Conservation (phyloP, 92 coral and sea anemone species). For the Micromussa lordhowensis region DNA sequence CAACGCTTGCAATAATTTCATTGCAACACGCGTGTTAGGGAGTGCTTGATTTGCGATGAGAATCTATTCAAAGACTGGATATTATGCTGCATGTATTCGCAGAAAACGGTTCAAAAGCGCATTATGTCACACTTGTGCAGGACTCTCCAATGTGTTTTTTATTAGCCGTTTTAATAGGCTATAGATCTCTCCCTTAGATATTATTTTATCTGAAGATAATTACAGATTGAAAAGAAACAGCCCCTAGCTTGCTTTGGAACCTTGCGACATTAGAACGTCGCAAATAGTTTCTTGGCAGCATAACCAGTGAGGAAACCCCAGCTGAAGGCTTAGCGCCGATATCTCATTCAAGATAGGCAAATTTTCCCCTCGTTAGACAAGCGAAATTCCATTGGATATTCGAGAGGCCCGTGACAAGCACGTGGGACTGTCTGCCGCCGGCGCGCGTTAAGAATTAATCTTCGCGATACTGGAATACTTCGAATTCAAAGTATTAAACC, state of each 20-base stretch:
- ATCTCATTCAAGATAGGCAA: background rate
- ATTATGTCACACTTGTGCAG: constrained; percentile 1
- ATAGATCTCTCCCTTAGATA: constrained; percentile 36
- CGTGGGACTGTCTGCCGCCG: constrained; percentile 35
- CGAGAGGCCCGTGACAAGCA: constrained; percentile 29
- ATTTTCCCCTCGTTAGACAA: background rate
- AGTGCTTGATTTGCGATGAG: background rate
- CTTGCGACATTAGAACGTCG: too few relatives aligned
- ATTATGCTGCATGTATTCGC: background rate
- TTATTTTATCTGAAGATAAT: background rate
- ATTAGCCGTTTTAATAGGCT: constrained; percentile 32
- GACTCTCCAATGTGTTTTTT: constrained; percentile 11
- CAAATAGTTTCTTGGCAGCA: background rate
- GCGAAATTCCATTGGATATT: constrained; percentile 22
- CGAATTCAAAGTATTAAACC: constrained; percentile 21
- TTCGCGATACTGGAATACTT: constrained; percentile 28
- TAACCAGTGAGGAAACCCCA: background rate
- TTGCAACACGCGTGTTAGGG: background rate
- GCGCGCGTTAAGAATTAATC: constrained; percentile 31
- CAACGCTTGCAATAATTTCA: constrained; percentile 19
- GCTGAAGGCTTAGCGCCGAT: background rate
- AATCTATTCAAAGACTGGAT: background rate
- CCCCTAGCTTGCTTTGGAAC: background rate
- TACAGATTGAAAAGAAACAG: background rate
- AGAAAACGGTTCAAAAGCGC: background rate